A percentile compares a stretch with the other conserved stretches of the same genome.
phyloP scores from a whole-genome alignment of 2,888 invertebrate species.

The Aleiodes alternator region DNA sequence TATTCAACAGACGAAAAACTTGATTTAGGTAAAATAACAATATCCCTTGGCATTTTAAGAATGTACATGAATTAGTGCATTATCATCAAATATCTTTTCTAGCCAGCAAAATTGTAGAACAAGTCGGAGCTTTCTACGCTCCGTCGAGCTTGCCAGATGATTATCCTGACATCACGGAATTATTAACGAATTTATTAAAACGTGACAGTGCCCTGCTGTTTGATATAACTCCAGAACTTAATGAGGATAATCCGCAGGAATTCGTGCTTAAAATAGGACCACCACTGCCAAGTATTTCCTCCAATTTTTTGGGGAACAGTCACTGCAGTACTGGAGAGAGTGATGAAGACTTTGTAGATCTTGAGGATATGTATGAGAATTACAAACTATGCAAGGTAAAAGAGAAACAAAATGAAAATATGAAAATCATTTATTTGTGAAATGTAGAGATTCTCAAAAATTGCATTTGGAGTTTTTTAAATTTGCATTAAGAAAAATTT shows the following conservation, averaged over 20 bases:
- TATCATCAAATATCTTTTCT: slow-evolving; percentile 8
- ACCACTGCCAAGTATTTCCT: slow-evolving; percentile 51
- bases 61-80: neutral
- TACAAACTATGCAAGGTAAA: slow-evolving; percentile 62
- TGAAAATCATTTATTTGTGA: neutral
- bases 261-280: slow-evolving; percentile 63
- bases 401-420: too few relatives aligned
- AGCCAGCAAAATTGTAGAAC: slow-evolving; percentile 55
- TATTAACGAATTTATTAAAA: slow-evolving; percentile 35
- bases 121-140: slow-evolving; percentile 59
- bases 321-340: slow-evolving; percentile 34
- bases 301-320: slow-evolving; percentile 41
- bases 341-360: slow-evolving; percentile 46
- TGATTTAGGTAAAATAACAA: neutral
- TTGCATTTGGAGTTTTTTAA: neutral
- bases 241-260: slow-evolving; percentile 52
- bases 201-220: slow-evolving; percentile 62
- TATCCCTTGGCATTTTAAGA: neutral
- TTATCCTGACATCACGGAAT: slow-evolving; percentile 53
- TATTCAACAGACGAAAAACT: slow-evolving; percentile 46
- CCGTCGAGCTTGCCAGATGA: slow-evolving; percentile 34
- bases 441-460: too few relatives aligned
- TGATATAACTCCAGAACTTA: slow-evolving; percentile 63
- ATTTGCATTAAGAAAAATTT: neutral
- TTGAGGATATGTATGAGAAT: slow-evolving; percentile 54